Base-by-base conservation (phyloP, 1,140 invertebrate genomes). In the Panagrolaimus sp. region DNA sequence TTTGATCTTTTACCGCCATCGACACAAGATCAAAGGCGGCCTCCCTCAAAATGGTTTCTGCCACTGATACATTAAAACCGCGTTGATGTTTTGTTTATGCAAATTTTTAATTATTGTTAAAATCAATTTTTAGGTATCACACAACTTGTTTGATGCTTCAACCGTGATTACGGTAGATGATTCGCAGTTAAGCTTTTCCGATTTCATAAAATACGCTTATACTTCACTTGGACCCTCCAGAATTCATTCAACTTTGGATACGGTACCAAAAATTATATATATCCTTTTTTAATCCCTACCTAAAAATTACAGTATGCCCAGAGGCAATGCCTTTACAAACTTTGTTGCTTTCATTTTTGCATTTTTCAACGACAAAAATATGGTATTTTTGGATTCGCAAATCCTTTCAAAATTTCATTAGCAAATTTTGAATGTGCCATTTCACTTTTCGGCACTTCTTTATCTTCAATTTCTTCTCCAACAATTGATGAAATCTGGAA, bases 141-240 rank as follows among this genome's bases (percentile, higher is more conserved):
- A 73, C 43, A 38, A 68, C 10, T 28, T 73, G 0, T 55, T 73
- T 24, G 73, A 64, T n/a, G 14, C 44, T 24, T 73, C 70, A 17
- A 71, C 73, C 6, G 73, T 73, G n/a, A 28, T 73, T 14, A 73
- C 74, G 0, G 73, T 73, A 6, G 72, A 73, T 58, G 72, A 73
- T 21, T 58, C 52, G 3, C 38, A 76, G 7, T 71, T 63, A n/a
- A 55, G 44, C 7, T 74, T 73, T 6, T 55, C 78, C 12, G 73
- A 21, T 43, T 73, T 73, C 44, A 43, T 76, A 10, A 21, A 73
- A 8, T 76, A 73, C 21, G 78, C 75, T 21, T 73, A 73, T 64
- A 71, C 72, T 3, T 43, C 21, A 12, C 21, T 58, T 21, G 52
- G 52, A 17, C 52, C 52, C 1, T 58, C 52, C 0, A 21, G 52